Evolutionary conservation across 2,113 vertebrate species (phyloP), one percentile per base, ranked within the genome.

Genomic region (Tricholaema leucomelas): DNA sequence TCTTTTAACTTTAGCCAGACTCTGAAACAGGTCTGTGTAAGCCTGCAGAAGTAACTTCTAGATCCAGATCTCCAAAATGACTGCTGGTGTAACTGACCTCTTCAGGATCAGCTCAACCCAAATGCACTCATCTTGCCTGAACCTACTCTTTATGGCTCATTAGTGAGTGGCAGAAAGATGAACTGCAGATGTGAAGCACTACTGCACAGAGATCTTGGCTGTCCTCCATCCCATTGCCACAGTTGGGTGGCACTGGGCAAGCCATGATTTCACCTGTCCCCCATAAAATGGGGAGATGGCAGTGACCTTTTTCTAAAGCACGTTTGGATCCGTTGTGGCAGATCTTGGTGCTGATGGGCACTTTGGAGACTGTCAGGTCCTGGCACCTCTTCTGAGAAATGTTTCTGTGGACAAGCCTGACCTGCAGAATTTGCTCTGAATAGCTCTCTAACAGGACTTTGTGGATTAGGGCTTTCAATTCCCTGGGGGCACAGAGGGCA

Each of bases 71-170:
- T 88, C 65, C 25, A 58, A 63, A 86, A 24, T 16, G 35, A 18
- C 24, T 46, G 66, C 11, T 35, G 35, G 3, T 65, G 12, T 46
- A 72, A 60, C n/a, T 0, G 0, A 25, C 27, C 19, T 20, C 16
- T n/a, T 81, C 42, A 24, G 35, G 17, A 72, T 81, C 33, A 42
- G 18, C 50, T 66, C 50, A 44, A 60, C 35, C 15, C 0, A 1
- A 71, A 56, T 18, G 30, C n/a, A 54, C 73, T 85, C 59, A 10
- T 52, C 66, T 46, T 44, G 12, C 42, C 33, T 35, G 28, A 63
- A 15, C 10, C 16, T 71, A 52, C 21, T 77, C 24, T 35, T 25
- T 0, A 0, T 63, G 56, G 15, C 42, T 75, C 48, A 8, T 28
- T 65, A 50, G 9, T 33, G 44, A 42, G 35, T 3, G 33, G 25